Evolutionary conservation across 2,888 invertebrate genomes (phyloP).

Genomic region (Eilema caniola): DNA sequence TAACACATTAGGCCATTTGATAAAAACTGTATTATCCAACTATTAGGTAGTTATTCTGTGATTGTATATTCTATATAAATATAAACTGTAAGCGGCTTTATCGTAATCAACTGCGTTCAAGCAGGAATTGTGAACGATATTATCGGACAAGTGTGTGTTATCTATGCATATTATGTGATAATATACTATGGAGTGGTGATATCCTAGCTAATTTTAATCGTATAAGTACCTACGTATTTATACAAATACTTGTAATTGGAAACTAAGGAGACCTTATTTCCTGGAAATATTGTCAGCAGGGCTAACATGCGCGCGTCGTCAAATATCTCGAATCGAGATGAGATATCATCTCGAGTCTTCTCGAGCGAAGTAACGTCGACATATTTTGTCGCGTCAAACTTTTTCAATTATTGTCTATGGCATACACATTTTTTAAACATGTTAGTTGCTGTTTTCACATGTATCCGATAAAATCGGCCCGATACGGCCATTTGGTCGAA

Average conservation of each 20-base stretch:
- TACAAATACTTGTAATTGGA: background rate
- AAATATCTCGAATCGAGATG: no score
- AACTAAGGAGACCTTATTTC: background rate
- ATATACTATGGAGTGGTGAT: background rate
- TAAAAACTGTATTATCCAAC: conserved; percentile 1
- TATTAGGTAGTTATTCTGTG: background rate
- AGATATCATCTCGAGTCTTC: no score
- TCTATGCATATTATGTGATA: conserved; percentile 12
- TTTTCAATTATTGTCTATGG: no score
- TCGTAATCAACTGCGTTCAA: conserved; percentile 2
- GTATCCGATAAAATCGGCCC: no score
- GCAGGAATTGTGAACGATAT: conserved; percentile 1
- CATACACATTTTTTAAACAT: no score
- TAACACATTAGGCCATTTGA: background rate
- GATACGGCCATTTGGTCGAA: no score
- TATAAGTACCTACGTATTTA: background rate
- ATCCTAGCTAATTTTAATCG: background rate
- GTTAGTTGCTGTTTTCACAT: no score
- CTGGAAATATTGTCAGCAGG: no score
- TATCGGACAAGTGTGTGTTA: conserved; percentile 13
- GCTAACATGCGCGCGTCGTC: no score
- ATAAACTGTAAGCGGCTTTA: background rate
- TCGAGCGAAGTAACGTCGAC: no score
- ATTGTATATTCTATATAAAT: background rate
- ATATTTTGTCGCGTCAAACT: no score